Evolutionary conservation across 2,113 vertebrate genomes (phyloP).

Genomic region (Pyxicephalus adspersus): DNA sequence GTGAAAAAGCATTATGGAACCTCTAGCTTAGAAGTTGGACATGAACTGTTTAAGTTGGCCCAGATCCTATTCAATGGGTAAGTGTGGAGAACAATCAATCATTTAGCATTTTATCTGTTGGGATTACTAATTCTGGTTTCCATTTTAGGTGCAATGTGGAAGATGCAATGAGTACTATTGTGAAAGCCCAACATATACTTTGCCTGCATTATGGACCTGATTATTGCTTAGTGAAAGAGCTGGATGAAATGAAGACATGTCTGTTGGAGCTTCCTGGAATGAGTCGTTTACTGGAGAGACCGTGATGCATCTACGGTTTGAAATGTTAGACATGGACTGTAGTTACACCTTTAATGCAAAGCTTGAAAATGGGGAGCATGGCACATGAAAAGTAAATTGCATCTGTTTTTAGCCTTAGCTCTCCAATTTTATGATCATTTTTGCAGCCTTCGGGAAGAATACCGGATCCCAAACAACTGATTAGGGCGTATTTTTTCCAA

Average conservation of each 20-base stretch:
- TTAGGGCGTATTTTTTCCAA: too few relatives aligned
- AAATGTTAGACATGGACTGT: neutral
- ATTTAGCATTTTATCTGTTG: neutral
- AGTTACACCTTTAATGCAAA: neutral
- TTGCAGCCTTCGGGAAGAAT: too few relatives aligned
- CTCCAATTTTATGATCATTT: too few relatives aligned
- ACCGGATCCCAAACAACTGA: too few relatives aligned
- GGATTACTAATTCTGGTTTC: neutral
- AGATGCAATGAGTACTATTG: slow-evolving; percentile 75
- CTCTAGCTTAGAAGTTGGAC: slow-evolving; percentile 85
- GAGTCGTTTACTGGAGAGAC: neutral
- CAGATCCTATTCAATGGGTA: slow-evolving; percentile 94
- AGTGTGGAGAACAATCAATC: slow-evolving; percentile 27
- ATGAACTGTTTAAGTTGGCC: slow-evolving; percentile 91
- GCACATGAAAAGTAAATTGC: too few relatives aligned
- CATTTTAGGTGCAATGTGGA: slow-evolving; percentile 42
- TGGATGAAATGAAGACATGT: slow-evolving; percentile 85
- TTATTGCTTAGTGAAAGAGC: slow-evolving; percentile 78
- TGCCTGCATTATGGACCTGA: slow-evolving; percentile 76
- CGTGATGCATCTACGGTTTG: neutral
- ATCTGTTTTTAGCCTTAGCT: too few relatives aligned
- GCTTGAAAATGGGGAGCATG: too few relatives aligned
- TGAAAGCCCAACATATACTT: slow-evolving; percentile 78
- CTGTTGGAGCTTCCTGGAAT: slow-evolving; percentile 66
- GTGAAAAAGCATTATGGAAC: slow-evolving; percentile 79